A percentile compares a stretch with the other conserved stretches of the same genome.
These are phyloP conservation scores for Bostrychus sinensis DNA, from an alignment of 2,113 vertebrate species.

Conservation along the genomic window DNA sequence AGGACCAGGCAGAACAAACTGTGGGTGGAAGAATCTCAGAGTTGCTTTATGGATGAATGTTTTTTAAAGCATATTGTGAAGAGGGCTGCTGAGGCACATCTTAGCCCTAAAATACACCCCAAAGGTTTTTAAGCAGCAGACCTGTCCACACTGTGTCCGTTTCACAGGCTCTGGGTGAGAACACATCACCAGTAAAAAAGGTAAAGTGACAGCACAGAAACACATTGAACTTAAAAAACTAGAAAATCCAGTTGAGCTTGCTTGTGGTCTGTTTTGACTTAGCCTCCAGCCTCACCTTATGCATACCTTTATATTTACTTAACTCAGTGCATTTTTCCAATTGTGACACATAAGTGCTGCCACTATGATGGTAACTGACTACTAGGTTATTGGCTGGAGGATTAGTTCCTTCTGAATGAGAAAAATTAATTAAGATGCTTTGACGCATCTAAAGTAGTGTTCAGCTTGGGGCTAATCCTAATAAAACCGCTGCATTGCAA, in stretches of 20 bases:
- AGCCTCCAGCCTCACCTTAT: constrained; percentile 6
- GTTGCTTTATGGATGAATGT: constrained; percentile 63
- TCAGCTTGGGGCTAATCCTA: constrained; percentile 60
- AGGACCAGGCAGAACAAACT: constrained; percentile 61
- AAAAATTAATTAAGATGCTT: constrained; percentile 59
- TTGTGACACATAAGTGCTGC: constrained; percentile 29
- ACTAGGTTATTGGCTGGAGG: constrained; percentile 27
- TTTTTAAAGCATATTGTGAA: constrained; percentile 54
- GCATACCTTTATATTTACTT: neutral
- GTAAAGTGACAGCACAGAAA: constrained; percentile 25
- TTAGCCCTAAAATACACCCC: constrained; percentile 57
- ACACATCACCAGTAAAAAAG: constrained; percentile 23
- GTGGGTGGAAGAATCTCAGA: constrained; percentile 59
- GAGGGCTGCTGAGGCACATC: constrained; percentile 55
- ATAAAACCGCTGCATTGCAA: constrained; percentile 31
- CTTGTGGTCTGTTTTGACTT: constrained; percentile 17
- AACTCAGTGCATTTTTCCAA: constrained; percentile 5
- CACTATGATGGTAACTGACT: neutral
- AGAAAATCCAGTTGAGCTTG: constrained; percentile 53
- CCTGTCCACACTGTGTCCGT: constrained; percentile 25
- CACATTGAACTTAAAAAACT: neutral
- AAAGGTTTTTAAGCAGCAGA: constrained; percentile 40
- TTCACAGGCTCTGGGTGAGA: constrained; percentile 20
- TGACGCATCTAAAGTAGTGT: constrained; percentile 53
- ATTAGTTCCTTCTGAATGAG: constrained; percentile 56